phyloP scores from a whole-genome alignment of 2,888 invertebrate species.

The Sepiola atlantica region DNA sequence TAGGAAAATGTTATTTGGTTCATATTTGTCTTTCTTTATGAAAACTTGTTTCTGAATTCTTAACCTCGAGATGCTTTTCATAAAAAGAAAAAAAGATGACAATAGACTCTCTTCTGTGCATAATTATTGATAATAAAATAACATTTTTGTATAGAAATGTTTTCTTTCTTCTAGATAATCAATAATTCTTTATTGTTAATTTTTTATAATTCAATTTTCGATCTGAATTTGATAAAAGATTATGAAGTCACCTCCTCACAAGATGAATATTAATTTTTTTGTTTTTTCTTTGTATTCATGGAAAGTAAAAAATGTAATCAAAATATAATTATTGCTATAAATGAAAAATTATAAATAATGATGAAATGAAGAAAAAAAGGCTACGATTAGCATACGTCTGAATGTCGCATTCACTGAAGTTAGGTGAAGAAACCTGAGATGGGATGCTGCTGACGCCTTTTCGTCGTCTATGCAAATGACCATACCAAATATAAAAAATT shows the following conservation, averaged over 20 bases:
- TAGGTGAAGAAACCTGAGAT: too few species aligned
- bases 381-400: too few species aligned
- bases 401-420: too few species aligned
- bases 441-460: too few species aligned
- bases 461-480: too few species aligned
- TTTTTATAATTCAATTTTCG: background rate
- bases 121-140: background rate
- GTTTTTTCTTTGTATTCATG: background rate
- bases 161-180: background rate
- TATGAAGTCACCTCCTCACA: background rate
- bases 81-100: background rate
- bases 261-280: background rate
- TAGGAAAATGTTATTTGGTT: background rate
- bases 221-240: background rate
- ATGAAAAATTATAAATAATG: background rate
- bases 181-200: background rate
- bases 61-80: background rate
- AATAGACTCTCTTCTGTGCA: background rate
- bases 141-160: background rate
- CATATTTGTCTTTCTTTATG: background rate
- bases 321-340: background rate
- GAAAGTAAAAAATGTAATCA: background rate
- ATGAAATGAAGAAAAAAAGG: too few species aligned
- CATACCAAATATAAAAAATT: too few species aligned
- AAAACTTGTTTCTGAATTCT: background rate